These are phyloP conservation scores for Branchinecta lynchi DNA, from an alignment of 1,140 invertebrate species.

Conservation along the genomic window DNA sequence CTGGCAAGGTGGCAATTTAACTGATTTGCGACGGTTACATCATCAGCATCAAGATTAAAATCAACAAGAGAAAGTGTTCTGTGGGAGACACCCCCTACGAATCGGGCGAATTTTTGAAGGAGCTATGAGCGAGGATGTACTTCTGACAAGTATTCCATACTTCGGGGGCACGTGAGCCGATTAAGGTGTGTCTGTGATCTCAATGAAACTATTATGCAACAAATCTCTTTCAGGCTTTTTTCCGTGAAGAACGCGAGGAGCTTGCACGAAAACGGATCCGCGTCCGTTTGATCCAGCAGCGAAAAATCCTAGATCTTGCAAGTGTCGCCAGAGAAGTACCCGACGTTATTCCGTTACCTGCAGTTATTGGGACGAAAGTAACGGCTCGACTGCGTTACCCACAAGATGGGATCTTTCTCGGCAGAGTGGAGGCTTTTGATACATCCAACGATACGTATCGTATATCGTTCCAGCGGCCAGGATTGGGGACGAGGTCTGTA, in stretches of 20 bases:
- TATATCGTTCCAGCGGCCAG: conserved; percentile 85
- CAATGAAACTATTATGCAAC: background rate
- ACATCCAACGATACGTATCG: conserved; percentile 93
- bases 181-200: too few relatives aligned
- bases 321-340: conserved; percentile 76
- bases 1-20: too few relatives aligned
- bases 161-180: too few relatives aligned
- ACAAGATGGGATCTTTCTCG: conserved; percentile 92
- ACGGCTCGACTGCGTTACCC: conserved; percentile 72
- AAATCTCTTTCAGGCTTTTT: conserved; percentile 54
- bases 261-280: conserved; percentile 77
- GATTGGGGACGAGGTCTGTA: conserved; percentile 86
- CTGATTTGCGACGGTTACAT: too few relatives aligned
- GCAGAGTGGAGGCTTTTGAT: conserved; percentile 92
- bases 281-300: conserved; percentile 82
- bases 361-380: conserved; percentile 94
- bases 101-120: too few relatives aligned
- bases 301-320: conserved; percentile 65
- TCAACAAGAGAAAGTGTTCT: too few relatives aligned
- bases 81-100: too few relatives aligned
- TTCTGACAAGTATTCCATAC: too few relatives aligned
- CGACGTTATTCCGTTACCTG: conserved; percentile 82
- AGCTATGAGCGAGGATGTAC: too few relatives aligned
- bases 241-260: conserved; percentile 80
- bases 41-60: too few relatives aligned